phyloP scores from a whole-genome alignment of 2,797 vertebrate species.

The Decapterus maruadsi region DNA sequence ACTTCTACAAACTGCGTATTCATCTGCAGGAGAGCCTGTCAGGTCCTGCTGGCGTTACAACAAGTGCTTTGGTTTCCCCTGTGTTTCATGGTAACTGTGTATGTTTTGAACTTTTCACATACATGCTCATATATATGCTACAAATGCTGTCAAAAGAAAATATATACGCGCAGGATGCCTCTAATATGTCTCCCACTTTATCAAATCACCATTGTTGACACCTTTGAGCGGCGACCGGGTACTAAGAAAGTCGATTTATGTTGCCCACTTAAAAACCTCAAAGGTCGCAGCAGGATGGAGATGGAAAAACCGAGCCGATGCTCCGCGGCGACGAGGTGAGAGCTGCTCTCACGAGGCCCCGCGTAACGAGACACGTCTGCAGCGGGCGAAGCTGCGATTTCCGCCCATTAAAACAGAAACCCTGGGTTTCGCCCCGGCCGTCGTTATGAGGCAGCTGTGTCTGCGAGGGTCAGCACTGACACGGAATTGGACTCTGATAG shows the following conservation, averaged over 20 bases:
- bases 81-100: not conserved
- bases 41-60: not conserved
- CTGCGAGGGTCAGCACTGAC: slow-evolving; percentile 75
- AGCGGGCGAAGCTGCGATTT: slow-evolving; percentile 62
- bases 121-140: not conserved
- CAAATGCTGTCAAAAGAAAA: not conserved
- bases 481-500: slow-evolving; percentile 63
- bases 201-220: slow-evolving; percentile 48
- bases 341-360: slow-evolving; percentile 63
- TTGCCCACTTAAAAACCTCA: slow-evolving; percentile 69
- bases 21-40: not conserved
- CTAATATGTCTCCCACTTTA: slow-evolving; percentile 27
- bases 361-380: slow-evolving; percentile 72
- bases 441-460: slow-evolving; percentile 80
- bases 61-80: not conserved
- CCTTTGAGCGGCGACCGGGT: slow-evolving; percentile 56
- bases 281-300: slow-evolving; percentile 58
- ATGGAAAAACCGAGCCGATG: slow-evolving; percentile 16
- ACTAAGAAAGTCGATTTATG: slow-evolving; percentile 68
- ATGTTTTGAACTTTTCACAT: not conserved
- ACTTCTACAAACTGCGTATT: not conserved
- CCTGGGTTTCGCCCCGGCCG: slow-evolving; percentile 41
- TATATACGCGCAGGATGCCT: slow-evolving; percentile 11
- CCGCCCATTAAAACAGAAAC: slow-evolving; percentile 80
- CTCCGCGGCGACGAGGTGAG: slow-evolving; percentile 60